phyloP scores from a whole-genome alignment of 2,888 invertebrate species.

The Mimumesa dahlbomi region DNA sequence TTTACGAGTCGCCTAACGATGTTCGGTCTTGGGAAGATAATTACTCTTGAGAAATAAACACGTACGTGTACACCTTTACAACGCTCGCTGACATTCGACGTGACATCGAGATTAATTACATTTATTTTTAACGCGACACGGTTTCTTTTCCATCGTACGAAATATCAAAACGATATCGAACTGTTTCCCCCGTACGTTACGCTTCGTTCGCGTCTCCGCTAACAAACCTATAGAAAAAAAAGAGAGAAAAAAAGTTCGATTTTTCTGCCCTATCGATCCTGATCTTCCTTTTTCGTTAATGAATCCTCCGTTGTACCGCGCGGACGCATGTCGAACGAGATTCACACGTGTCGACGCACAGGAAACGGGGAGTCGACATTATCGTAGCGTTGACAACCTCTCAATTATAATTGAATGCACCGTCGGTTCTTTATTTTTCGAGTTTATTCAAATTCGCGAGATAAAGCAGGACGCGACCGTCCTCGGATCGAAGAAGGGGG shows the following conservation, averaged over 20 bases:
- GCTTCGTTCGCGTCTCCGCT: too few relatives aligned
- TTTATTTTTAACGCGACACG: slow-evolving; percentile 30
- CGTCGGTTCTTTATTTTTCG: slow-evolving; percentile 56
- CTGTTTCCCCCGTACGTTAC: too few relatives aligned
- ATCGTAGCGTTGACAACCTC: slow-evolving; percentile 72
- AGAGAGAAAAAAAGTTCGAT: too few relatives aligned
- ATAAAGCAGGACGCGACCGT: slow-evolving; percentile 56
- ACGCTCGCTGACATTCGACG: slow-evolving; percentile 28
- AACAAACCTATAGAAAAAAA: too few relatives aligned
- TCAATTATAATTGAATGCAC: slow-evolving; percentile 75
- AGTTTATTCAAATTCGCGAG: slow-evolving; percentile 71
- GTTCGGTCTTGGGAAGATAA: slow-evolving; percentile 50
- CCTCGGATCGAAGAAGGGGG: slow-evolving; percentile 37
- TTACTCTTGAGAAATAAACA: slow-evolving; percentile 62
- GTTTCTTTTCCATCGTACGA: slow-evolving; percentile 21
- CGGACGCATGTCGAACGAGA: slow-evolving; percentile 57
- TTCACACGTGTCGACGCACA: slow-evolving; percentile 63
- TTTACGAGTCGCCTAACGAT: slow-evolving; percentile 63
- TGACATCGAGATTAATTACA: slow-evolving; percentile 54
- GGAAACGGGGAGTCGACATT: slow-evolving; percentile 60
- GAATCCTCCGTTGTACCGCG: slow-evolving; percentile 26
- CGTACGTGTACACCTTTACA: slow-evolving; percentile 10
- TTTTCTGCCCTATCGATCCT: too few relatives aligned
- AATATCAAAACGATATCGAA: too few relatives aligned
- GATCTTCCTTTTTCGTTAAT: slow-evolving; percentile 1